Percentiles rank a stretch among this genome's conserved stretches.
Conservation (phyloP, 1,140 invertebrate genomes). For the Daktulosphaira vitifoliae region DNA sequence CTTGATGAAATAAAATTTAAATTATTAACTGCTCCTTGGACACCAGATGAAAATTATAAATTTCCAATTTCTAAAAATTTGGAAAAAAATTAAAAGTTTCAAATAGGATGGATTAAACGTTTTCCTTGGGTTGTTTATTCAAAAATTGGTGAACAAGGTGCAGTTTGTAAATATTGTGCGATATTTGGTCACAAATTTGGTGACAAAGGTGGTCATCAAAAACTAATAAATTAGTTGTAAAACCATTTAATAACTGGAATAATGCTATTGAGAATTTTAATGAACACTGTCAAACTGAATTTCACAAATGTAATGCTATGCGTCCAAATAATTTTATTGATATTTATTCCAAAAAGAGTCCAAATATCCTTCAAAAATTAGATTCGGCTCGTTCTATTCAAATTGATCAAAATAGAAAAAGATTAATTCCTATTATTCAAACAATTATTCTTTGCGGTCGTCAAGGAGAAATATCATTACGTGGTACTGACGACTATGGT, state of each 20-base stretch:
- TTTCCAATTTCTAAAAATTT: not conserved
- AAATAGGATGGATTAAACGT: not conserved
- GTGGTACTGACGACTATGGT: not conserved
- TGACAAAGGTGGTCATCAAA: not conserved
- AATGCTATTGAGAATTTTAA: slow-evolving; percentile 10
- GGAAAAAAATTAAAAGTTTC: slow-evolving; percentile 2
- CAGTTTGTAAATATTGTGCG: slow-evolving; percentile 3
- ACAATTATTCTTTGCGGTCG: slow-evolving; percentile 5
- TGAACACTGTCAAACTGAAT: not conserved
- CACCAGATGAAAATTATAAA: slow-evolving; percentile 5
- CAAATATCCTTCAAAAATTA: slow-evolving; percentile 6
- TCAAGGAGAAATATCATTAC: slow-evolving; percentile 9
- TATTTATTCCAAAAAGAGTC: not conserved
- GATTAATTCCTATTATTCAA: slow-evolving; percentile 9
- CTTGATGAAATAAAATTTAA: slow-evolving; percentile 7
- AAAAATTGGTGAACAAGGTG: not conserved
- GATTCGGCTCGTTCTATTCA: not conserved
- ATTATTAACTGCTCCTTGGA: slow-evolving; percentile 5
- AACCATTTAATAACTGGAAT: slow-evolving; percentile 6
- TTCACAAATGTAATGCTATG: slow-evolving; percentile 8
- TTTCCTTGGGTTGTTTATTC: slow-evolving; percentile 4
- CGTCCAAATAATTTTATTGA: not conserved
- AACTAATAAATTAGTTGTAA: not conserved
- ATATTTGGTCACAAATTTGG: slow-evolving; percentile 1
- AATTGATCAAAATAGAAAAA: slow-evolving; percentile 9